These are phyloP conservation scores for Pseudopipra pipra DNA, from an alignment of 2,113 vertebrate genomes.

Conservation along the genomic window DNA sequence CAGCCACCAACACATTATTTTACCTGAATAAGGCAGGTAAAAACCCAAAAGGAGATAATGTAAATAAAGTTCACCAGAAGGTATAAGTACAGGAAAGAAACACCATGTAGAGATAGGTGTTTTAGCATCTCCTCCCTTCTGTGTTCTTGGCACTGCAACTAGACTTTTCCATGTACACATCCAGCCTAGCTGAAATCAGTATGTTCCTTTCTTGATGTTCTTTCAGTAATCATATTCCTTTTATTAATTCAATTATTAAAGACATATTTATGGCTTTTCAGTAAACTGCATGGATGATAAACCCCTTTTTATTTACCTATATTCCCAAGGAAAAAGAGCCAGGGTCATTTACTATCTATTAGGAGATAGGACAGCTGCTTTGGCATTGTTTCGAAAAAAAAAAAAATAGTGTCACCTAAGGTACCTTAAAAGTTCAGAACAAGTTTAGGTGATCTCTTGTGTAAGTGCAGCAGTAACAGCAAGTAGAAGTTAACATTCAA, in stretches of 20 bases:
- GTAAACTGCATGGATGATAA: neutral
- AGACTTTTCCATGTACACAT: neutral
- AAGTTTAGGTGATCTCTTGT: neutral
- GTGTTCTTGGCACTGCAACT: neutral
- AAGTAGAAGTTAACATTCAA: neutral
- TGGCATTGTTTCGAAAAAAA: neutral
- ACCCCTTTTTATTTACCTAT: neutral
- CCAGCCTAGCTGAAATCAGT: neutral
- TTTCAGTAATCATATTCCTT: neutral
- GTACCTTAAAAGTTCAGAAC: neutral
- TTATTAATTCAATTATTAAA: neutral
- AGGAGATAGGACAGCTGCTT: neutral
- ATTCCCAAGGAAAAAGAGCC: neutral
- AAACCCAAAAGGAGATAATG: neutral
- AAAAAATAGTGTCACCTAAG: neutral
- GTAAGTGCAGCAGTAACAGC: neutral
- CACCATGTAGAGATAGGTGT: neutral
- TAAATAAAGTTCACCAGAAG: neutral
- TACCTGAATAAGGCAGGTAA: neutral
- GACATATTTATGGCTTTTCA: neutral
- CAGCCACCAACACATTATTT: neutral
- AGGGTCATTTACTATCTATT: neutral
- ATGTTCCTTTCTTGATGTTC: neutral
- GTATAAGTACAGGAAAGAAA: neutral
- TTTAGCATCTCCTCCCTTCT: neutral